Base-by-base conservation (phyloP, 2,888 invertebrate species). In the Steromphala cineraria region DNA sequence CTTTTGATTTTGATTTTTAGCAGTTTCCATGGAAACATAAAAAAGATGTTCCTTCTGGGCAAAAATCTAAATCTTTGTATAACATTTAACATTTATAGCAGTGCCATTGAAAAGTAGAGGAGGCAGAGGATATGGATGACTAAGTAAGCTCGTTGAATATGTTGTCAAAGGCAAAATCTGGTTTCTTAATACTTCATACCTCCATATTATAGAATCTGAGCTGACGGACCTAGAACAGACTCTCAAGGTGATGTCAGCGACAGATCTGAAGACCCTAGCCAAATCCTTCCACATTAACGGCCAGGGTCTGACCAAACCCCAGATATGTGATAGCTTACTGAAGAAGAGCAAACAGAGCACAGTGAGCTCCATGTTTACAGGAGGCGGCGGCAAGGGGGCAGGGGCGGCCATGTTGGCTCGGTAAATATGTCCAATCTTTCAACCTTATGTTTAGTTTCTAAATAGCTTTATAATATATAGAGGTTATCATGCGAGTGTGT, bases 181-280 rank as follows among this genome's bases (percentile, higher is more conserved):
- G n/a, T n/a, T n/a, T n/a, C n/a, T n/a, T n/a, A n/a, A 46, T 75
- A 21, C 71, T 74, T 74, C 21, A 21, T 74, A 21, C 53, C 40
- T 55, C 36, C 75, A 4, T 62, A 46, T 83, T 84, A 31, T 78
- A 89, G 87, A 85, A 24, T 82, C 82, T 13, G 82, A 89, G 21
- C 80, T 93, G 28, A 85, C 83, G 36, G 90, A 92, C 81, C 84
- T 94, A 46, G 88, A 90, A 17, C 89, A 90, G 52, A 84, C 91
- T 0, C 83, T 94, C 55, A 87, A 91, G 17, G 82, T 93, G 10
- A 84, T 94, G 21, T 89, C 91, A 53, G 90, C 89, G 0, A 88
- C 90, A 4, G 94, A 94, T 79, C 85, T 94, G 53, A 91, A 91
- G 79, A 84, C 84, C 8, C 84, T 94, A n/a, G 92, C 92, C n/a